These are phyloP conservation scores for Micronycteris hirsuta DNA, from an alignment of 2,113 vertebrate genomes.

Conservation along the genomic window DNA sequence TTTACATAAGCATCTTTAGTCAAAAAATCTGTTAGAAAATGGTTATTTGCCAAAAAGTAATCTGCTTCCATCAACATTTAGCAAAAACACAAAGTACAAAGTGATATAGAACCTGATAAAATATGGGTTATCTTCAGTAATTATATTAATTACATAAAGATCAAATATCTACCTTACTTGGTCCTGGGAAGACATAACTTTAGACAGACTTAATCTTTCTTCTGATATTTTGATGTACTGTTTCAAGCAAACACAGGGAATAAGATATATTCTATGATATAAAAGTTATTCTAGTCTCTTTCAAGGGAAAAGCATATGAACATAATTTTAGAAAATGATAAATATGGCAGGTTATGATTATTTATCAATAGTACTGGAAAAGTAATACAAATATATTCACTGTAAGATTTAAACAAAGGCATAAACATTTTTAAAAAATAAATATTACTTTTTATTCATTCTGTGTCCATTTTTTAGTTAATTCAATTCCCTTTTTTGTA, in stretches of 20 bases:
- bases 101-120: neutral
- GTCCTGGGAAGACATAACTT: neutral
- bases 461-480: neutral
- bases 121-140: neutral
- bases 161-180: neutral
- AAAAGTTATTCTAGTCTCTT: constrained; percentile 8
- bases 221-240: neutral
- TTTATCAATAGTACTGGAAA: neutral
- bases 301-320: neutral
- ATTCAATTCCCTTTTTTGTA: neutral
- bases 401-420: constrained; percentile 20
- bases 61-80: neutral
- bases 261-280: neutral
- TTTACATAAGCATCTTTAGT: constrained; percentile 9
- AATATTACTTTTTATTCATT: neutral
- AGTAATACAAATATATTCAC: neutral
- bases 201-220: neutral
- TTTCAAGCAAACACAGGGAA: neutral
- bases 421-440: constrained; percentile 14
- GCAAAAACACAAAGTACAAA: neutral
- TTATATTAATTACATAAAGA: neutral
- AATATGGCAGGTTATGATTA: neutral
- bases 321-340: constrained; percentile 18
- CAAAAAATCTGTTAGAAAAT: constrained; percentile 11
- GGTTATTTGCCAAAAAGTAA: neutral